Base-by-base conservation (phyloP, 2,888 invertebrate genomes). In the Campoplex nolae region DNA sequence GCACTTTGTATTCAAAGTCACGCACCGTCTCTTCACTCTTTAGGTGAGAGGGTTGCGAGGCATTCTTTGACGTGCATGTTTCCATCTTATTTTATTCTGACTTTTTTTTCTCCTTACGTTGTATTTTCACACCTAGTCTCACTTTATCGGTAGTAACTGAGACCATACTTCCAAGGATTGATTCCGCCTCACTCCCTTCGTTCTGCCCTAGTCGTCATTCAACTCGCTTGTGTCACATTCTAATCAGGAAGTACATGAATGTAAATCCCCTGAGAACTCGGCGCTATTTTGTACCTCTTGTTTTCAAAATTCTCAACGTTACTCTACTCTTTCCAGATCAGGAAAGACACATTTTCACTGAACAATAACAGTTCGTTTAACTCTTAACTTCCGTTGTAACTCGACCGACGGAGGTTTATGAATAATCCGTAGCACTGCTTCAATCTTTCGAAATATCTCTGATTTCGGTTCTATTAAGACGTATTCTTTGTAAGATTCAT, bases 1-100 rank as follows among this genome's bases (percentile, higher is more conserved):
- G 90, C 90, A 87, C 89, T 92, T 92, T 90, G 88, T 92, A 92
- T 92, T 92, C 92, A 90, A 79, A 85, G 88, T 89, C 91, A 90
- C 88, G 90, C 90, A 89, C 86, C 71, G 75, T 85, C 87, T 87
- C 89, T 88, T 84, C 78, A 88, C 89, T 84, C 51, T 51, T 58
- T 9, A 67, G 58, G 83, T 38, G 51, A 74, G 71, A 18, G 62
- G n/a, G 58, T 71, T 42, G 71, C 76, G 32, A 38, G 65, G 35
- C 38, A 62, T 56, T 77, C 76, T 65, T 32, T 65, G 38, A 71
- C 48, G 45, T 48, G 67, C 70, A 38, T 48, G 65, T 48, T 48
- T 73, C 65, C 56, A 28, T 18, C 83, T 78, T 23, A 77, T 82
- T 85, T 70, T n/a, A 56, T 73, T 71, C 81, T 80, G 18, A 16